These are phyloP conservation scores for Cataglyphis altisquamis DNA, from an alignment of 2,888 invertebrate genomes.

Conservation along the genomic window DNA sequence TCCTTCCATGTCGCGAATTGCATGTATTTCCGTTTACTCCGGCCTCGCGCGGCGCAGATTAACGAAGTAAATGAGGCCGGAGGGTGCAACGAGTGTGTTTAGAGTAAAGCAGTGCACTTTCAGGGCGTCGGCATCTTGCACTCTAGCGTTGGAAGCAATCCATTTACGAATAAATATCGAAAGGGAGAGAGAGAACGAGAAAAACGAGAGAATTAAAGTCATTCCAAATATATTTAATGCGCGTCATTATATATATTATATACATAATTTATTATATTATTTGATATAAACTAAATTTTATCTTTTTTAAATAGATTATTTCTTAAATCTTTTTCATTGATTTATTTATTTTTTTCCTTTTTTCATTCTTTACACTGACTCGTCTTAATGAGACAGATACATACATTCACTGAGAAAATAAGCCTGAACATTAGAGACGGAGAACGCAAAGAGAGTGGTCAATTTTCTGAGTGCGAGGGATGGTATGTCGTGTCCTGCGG, in stretches of 20 bases:
- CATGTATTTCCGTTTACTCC: slow-evolving; percentile 37
- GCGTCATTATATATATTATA: neutral
- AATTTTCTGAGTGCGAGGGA: slow-evolving; percentile 71
- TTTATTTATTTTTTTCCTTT: neutral
- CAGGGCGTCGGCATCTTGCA: neutral
- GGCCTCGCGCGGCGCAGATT: slow-evolving; percentile 15
- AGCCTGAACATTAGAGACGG: slow-evolving; percentile 43
- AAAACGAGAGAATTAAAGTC: neutral
- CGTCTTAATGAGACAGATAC: neutral
- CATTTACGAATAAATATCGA: neutral
- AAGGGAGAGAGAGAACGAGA: no score
- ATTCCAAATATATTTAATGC: neutral
- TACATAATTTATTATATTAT: neutral
- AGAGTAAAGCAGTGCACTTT: slow-evolving; percentile 3
- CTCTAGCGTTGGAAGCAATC: neutral
- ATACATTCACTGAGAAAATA: slow-evolving; percentile 27
- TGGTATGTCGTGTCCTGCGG: slow-evolving; percentile 74
- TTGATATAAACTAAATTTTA: neutral
- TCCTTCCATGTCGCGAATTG: neutral
- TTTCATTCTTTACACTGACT: neutral
- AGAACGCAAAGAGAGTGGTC: slow-evolving; percentile 63
- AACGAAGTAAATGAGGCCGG: slow-evolving; percentile 10
- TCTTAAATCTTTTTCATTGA: neutral
- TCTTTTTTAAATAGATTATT: neutral
- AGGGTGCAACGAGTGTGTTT: slow-evolving; percentile 21